Conservation (phyloP, 2,113 vertebrate genomes). For the Protomyctophum bolini region DNA sequence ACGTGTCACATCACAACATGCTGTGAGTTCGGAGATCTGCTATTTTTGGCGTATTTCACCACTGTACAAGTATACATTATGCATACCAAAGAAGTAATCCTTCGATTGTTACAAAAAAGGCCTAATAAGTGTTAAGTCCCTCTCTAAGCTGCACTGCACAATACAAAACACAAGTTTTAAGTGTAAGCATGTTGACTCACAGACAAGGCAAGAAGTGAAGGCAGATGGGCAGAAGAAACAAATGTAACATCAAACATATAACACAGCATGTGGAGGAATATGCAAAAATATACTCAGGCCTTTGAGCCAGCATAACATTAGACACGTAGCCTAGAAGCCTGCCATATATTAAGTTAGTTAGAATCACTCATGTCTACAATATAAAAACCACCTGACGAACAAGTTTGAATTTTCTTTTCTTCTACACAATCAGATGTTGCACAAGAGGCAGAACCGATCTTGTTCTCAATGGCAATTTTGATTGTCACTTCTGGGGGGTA, state of each 20-base stretch:
- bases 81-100: conserved; percentile 33
- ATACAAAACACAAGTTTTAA: conserved; percentile 36
- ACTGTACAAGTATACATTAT: no score
- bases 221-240: conserved; percentile 54
- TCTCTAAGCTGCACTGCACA: conserved; percentile 38
- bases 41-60: no score
- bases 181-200: conserved; percentile 54
- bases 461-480: conserved; percentile 60
- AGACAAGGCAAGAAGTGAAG: conserved; percentile 72
- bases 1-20: no score
- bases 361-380: conserved; percentile 50
- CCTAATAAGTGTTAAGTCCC: background rate
- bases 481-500: conserved; percentile 73
- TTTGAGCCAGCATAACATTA: conserved; percentile 52
- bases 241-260: conserved; percentile 27
- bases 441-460: conserved; percentile 52
- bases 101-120: conserved; percentile 35
- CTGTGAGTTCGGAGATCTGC: no score
- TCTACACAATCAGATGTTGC: conserved; percentile 50
- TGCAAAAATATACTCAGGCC: conserved; percentile 47
- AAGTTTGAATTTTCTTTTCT: conserved; percentile 23
- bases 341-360: conserved; percentile 45
- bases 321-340: conserved; percentile 44
- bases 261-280: conserved; percentile 55
- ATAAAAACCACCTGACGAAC: conserved; percentile 58